Evolutionary conservation across 2,888 invertebrate species (phyloP), one percentile per base, ranked within the genome.

Genomic region (Matsumyia berberina): DNA sequence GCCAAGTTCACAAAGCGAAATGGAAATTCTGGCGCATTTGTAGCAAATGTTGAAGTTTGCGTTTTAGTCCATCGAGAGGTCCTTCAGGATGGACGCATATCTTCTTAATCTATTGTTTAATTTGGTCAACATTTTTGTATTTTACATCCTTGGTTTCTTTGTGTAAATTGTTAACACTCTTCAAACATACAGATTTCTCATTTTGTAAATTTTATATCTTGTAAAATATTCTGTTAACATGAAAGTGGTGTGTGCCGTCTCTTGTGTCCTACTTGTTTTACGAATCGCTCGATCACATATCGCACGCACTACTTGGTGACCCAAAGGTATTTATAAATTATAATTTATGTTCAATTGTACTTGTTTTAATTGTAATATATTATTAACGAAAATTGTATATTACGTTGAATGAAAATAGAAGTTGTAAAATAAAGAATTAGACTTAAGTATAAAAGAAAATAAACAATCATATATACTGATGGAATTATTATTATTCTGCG

Each of bases 11-110:
- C 88, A 88, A 72, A 90, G 90, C 70, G 91, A 91, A 89, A 91
- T 91, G 88, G 91, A 92, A 81, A 91, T 91, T 80, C 87, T 91
- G 87, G 91, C 91, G n/a, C 92, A 92, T 88, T 89, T 92, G 89
- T 91, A 91, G 88, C 88, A 76, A 80, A 66, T 67, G 69, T 62
- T 74, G 33, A 80, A 70, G 29, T 76, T 80, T 76, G 70, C 69
- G 15, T 70, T 70, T 53, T 79, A 69, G 17, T 70, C 55, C 62
- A 64, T 51, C 11, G 39, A 11, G 6, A 39, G 11, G 11, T 55
- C 72, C 67, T 62, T 49, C 24, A 24, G 33, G 49, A 80, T 51
- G 37, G 39, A 51, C 46, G 35, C 42, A 53, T 9, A 66, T 53
- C 9, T 17, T 37, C 31, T 42, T 35, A 24, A 37, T 42, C 24